A percentile compares a stretch with the other conserved stretches of the same genome.
phyloP scores from a whole-genome alignment of 2,888 invertebrate species.

The Cacoxenus indagator region DNA sequence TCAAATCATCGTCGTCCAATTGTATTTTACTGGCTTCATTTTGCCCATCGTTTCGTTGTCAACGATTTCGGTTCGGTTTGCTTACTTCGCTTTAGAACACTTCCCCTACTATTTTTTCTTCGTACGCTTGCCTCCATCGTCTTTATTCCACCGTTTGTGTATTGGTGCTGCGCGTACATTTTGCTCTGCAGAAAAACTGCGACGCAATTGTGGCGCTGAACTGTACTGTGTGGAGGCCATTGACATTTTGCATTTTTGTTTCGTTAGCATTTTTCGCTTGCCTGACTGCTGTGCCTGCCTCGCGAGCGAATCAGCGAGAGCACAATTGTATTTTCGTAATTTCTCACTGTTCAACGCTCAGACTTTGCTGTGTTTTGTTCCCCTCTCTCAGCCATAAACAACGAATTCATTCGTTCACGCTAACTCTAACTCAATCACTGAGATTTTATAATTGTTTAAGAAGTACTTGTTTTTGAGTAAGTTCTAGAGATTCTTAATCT shows the following conservation, averaged over 20 bases:
- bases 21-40: no score
- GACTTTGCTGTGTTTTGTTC: no score
- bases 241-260: slow-evolving; percentile 69
- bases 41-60: not conserved
- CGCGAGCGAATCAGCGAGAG: slow-evolving; percentile 35
- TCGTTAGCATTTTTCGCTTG: slow-evolving; percentile 64
- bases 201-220: slow-evolving; percentile 62
- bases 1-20: no score
- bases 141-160: not conserved
- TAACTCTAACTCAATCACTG: no score
- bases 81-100: not conserved
- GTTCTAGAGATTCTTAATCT: no score
- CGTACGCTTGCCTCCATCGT: not conserved
- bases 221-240: slow-evolving; percentile 66
- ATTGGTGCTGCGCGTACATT: not conserved
- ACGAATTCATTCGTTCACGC: no score
- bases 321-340: not conserved
- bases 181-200: slow-evolving; percentile 51
- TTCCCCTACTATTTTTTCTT: no score
- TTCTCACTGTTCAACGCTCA: no score
- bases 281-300: slow-evolving; percentile 30
- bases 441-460: no score
- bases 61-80: not conserved
- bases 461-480: no score
- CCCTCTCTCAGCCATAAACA: no score